Evolutionary conservation across 1,140 invertebrate genomes (phyloP).

Genomic region (Orussus abietinus): DNA sequence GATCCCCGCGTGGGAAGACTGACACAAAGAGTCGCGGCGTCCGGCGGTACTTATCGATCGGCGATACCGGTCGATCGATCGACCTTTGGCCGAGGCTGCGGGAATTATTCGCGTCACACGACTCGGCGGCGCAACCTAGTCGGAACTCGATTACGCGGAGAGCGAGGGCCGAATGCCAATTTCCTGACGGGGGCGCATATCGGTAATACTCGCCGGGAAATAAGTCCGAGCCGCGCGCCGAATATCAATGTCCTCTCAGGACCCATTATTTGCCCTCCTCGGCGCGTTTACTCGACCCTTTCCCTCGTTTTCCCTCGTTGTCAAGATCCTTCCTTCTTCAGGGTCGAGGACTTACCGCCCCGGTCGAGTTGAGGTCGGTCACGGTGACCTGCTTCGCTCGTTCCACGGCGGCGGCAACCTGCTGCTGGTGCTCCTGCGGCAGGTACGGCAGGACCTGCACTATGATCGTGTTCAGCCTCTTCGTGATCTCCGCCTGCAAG

Average conservation of each 20-base stretch:
- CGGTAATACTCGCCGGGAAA: constrained; percentile 35
- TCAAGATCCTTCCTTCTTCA: no score
- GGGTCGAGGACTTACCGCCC: constrained; percentile 70
- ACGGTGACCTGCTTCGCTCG: constrained; percentile 94
- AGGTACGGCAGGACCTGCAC: constrained; percentile 87
- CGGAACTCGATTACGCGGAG: constrained; percentile 47
- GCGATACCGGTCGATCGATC: no score
- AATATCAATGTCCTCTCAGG: constrained; percentile 34
- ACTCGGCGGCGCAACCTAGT: constrained; percentile 39
- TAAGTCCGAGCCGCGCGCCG: constrained; percentile 32
- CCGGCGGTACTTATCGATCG: no score
- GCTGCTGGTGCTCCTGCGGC: constrained; percentile 91
- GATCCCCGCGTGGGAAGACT: no score
- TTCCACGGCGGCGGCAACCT: constrained; percentile 88
- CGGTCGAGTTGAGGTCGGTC: constrained; percentile 86
- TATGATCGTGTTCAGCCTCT: constrained; percentile 87
- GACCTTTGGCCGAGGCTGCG: no score
- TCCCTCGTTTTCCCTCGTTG: no score
- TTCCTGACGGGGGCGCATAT: constrained; percentile 24
- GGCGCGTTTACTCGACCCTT: no score
- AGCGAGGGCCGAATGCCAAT: constrained; percentile 43
- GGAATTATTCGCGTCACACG: constrained; percentile 47
- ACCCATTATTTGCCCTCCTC: no score
- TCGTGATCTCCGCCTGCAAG: constrained; percentile 89
- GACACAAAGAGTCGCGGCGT: no score